phyloP scores from a whole-genome alignment of 2,797 vertebrate species.

The Gymnocypris eckloni region DNA sequence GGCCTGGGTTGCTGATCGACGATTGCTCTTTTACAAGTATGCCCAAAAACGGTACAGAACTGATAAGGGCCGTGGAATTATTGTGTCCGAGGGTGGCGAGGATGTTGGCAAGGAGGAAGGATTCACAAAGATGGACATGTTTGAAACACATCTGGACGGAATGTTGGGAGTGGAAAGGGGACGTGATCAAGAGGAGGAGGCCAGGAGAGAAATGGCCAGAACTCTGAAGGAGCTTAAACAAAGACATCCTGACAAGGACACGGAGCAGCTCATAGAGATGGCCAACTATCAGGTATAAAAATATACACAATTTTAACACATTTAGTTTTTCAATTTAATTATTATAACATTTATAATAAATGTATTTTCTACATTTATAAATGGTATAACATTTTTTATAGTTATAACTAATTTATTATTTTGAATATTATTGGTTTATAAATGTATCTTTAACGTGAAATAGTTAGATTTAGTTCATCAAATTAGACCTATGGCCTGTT shows the following conservation, averaged over 20 bases:
- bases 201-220: conserved; percentile 83
- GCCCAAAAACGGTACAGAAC: conserved; percentile 82
- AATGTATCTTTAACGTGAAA: background rate
- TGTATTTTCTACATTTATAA: background rate
- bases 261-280: conserved; percentile 87
- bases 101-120: conserved; percentile 74
- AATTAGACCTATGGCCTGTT: background rate
- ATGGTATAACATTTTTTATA: background rate
- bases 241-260: conserved; percentile 85
- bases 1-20: conserved; percentile 86
- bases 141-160: conserved; percentile 78
- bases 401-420: background rate
- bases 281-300: conserved; percentile 82
- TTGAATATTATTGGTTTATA: background rate
- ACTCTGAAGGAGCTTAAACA: conserved; percentile 85
- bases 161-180: conserved; percentile 71
- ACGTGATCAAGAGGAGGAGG: conserved; percentile 80
- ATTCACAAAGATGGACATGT: conserved; percentile 82
- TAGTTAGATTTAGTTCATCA: background rate
- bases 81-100: conserved; percentile 77
- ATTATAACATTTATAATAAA: background rate
- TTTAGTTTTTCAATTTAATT: background rate
- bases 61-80: conserved; percentile 80
- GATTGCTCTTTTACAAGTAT: conserved; percentile 85
- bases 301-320: background rate